Evolutionary conservation across 1,140 invertebrate genomes (phyloP).

Genomic region (Aphelinus atriplicis): DNA sequence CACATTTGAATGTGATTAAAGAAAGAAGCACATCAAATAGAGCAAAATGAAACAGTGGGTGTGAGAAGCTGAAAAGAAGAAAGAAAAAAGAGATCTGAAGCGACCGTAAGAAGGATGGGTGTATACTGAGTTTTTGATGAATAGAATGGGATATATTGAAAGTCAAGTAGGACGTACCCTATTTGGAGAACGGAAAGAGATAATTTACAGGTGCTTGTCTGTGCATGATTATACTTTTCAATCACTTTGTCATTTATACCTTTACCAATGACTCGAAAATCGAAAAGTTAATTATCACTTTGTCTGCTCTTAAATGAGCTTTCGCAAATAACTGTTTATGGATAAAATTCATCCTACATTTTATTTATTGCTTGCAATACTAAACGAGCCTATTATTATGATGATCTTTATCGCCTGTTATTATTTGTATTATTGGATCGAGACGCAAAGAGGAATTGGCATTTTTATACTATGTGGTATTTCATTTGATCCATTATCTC

Average conservation of each 20-base stretch:
- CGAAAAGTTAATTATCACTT: slow-evolving; percentile 27
- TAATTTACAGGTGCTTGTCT: slow-evolving; percentile 32
- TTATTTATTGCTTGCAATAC: too few relatives aligned
- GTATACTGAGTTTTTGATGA: slow-evolving; percentile 14
- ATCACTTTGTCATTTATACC: slow-evolving; percentile 35
- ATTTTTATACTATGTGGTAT: too few relatives aligned
- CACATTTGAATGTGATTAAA: background rate
- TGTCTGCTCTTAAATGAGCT: background rate
- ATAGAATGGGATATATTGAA: slow-evolving; percentile 38
- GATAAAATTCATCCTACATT: too few relatives aligned
- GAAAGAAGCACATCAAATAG: background rate
- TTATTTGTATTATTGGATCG: too few relatives aligned
- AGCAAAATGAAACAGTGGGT: background rate
- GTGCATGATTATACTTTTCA: slow-evolving; percentile 28
- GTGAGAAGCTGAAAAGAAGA: background rate
- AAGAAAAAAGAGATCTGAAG: background rate
- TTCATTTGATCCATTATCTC: too few relatives aligned
- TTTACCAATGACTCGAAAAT: background rate
- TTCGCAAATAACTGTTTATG: too few relatives aligned
- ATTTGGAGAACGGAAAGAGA: slow-evolving; percentile 28
- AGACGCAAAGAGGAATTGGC: too few relatives aligned
- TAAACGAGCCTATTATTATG: too few relatives aligned
- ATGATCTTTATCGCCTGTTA: too few relatives aligned
- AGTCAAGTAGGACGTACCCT: slow-evolving; percentile 30
- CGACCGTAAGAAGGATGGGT: background rate